A percentile compares a stretch with the other conserved stretches of the same genome.
Evolutionary conservation across 2,797 vertebrate genomes (phyloP).

Genomic region (Bucorvus abyssinicus): DNA sequence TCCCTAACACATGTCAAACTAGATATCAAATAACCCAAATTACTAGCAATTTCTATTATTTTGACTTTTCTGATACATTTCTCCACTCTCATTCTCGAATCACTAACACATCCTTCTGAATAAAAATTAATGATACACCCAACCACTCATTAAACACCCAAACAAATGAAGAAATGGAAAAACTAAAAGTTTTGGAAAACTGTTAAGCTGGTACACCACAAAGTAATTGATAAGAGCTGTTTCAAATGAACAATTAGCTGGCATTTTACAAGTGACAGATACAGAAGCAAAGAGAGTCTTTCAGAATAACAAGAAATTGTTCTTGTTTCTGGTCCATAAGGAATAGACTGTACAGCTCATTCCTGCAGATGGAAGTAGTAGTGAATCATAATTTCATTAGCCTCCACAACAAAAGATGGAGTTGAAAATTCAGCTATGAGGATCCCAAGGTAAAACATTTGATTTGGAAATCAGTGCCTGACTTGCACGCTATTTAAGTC

Average conservation of each 20-base stretch:
- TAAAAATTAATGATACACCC: not conserved
- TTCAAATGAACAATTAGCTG: not conserved
- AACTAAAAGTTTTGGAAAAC: not conserved
- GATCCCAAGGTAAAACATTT: not conserved
- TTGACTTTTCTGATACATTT: not conserved
- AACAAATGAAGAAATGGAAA: not conserved
- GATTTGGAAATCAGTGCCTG: not conserved
- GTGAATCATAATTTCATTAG: constrained; percentile 5
- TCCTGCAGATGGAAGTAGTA: accelerated
- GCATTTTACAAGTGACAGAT: not conserved
- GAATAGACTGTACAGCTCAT: not conserved
- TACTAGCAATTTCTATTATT: not conserved
- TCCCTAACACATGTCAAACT: not conserved
- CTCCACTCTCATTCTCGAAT: not conserved
- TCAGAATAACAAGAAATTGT: not conserved
- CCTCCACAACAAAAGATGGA: not conserved
- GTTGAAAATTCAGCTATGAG: not conserved
- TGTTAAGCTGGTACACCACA: not conserved
- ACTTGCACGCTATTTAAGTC: not conserved
- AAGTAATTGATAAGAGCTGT: not conserved
- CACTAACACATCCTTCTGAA: not conserved
- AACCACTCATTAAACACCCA: not conserved
- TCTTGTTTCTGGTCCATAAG: not conserved
- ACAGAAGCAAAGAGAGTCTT: not conserved
- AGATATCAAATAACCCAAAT: not conserved